These are phyloP conservation scores for Neopipo cinnamomea DNA, from an alignment of 2,113 vertebrate genomes.

Conservation along the genomic window DNA sequence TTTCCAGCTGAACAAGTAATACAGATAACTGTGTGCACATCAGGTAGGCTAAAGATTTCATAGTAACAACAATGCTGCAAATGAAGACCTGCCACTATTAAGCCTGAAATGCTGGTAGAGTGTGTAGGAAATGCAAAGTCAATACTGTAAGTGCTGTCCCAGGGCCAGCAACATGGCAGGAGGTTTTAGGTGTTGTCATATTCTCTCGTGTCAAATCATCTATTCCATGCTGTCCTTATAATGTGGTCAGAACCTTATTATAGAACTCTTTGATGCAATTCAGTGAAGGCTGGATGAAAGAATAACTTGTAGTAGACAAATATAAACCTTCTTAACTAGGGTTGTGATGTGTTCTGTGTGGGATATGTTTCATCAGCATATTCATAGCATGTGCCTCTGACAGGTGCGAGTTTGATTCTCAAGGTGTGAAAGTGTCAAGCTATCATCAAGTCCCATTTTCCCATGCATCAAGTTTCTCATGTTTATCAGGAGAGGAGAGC, in stretches of 20 bases:
- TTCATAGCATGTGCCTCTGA: slow-evolving; percentile 19
- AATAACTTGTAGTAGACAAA: slow-evolving; percentile 50
- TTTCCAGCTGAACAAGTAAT: not conserved
- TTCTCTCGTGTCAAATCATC: not conserved
- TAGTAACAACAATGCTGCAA: not conserved
- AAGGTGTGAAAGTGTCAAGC: slow-evolving; percentile 62
- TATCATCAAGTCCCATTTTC: slow-evolving; percentile 58
- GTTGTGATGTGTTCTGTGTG: slow-evolving; percentile 31
- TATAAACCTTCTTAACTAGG: not conserved
- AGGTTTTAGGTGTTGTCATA: not conserved
- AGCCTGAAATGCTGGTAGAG: not conserved
- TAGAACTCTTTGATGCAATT: not conserved
- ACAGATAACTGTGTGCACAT: not conserved
- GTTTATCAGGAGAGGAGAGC: slow-evolving; percentile 29
- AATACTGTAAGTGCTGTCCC: not conserved
- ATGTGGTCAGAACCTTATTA: not conserved
- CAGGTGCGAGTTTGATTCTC: slow-evolving; percentile 29
- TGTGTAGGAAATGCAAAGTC: not conserved
- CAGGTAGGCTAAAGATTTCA: not conserved
- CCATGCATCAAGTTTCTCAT: slow-evolving; percentile 31
- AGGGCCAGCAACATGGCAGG: not conserved
- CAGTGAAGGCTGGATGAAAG: not conserved
- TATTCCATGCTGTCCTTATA: not conserved
- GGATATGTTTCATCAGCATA: slow-evolving; percentile 55
- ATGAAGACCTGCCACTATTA: not conserved